Percentiles rank a stretch among this genome's conserved stretches.
These are phyloP conservation scores for Neopipo cinnamomea DNA, from an alignment of 2,113 vertebrate species.

Conservation along the genomic window DNA sequence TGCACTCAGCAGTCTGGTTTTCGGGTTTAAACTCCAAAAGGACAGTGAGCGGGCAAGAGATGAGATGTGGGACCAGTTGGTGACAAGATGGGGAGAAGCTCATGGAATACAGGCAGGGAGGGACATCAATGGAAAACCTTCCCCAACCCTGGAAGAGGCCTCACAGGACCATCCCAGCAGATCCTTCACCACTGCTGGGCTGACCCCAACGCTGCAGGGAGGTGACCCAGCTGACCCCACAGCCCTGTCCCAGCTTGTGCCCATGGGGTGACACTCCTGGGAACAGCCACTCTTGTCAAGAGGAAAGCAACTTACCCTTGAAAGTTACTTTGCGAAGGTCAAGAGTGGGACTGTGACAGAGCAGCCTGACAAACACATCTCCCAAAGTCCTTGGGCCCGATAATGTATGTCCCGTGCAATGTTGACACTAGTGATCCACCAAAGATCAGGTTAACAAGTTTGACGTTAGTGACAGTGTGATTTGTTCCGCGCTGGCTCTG, in stretches of 20 bases:
- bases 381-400: conserved; percentile 79
- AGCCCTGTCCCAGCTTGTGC: background rate
- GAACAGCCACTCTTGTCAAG: background rate
- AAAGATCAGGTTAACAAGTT: conserved; percentile 69
- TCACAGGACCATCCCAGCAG: background rate
- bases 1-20: background rate
- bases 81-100: background rate
- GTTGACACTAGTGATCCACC: conserved; percentile 75
- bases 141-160: background rate
- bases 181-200: background rate
- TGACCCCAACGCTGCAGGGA: fast-evolving
- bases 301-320: conserved; percentile 73
- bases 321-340: conserved; percentile 70
- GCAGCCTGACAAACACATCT: conserved; percentile 76
- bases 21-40: background rate
- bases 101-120: background rate
- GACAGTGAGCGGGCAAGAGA: background rate
- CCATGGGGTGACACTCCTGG: background rate
- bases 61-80: background rate
- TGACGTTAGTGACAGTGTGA: conserved; percentile 75
- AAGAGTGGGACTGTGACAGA: conserved; percentile 65
- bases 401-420: conserved; percentile 78
- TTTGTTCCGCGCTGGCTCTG: conserved; percentile 62
- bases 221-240: background rate
- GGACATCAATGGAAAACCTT: background rate